A percentile compares a stretch with the other conserved stretches of the same genome.
phyloP scores from a whole-genome alignment of 2,797 vertebrate genomes.

The Halcyon smyrnensis region DNA sequence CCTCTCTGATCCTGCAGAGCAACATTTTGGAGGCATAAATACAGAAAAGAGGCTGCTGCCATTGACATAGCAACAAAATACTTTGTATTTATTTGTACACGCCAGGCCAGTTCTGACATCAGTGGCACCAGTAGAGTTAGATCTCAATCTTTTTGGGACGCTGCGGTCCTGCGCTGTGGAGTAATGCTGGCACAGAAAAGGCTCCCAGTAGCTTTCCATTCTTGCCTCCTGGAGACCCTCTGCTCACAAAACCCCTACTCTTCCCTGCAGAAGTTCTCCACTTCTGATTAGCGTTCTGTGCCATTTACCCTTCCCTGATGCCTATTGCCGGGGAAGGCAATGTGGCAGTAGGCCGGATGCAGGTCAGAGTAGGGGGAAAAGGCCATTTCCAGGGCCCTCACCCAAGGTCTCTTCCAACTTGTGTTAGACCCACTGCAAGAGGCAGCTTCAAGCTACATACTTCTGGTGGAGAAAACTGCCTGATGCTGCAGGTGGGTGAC shows the following conservation, averaged over 20 bases:
- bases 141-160: neutral
- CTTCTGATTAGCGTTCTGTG: neutral
- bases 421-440: neutral
- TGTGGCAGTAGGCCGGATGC: neutral
- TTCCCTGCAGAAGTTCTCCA: neutral
- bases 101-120: conserved; percentile 25
- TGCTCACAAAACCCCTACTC: neutral
- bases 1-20: neutral
- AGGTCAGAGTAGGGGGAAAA: neutral
- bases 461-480: neutral
- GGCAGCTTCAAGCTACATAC: accelerated
- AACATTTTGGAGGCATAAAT: conserved; percentile 2
- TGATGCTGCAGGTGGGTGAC: neutral
- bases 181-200: neutral
- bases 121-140: neutral
- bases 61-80: conserved; percentile 17
- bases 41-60: conserved; percentile 24
- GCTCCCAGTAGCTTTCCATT: conserved; percentile 3
- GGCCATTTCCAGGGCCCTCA: neutral
- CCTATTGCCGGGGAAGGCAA: neutral
- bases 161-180: neutral
- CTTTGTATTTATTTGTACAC: conserved; percentile 19
- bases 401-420: neutral
- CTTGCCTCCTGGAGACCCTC: neutral
- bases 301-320: neutral